These are phyloP conservation scores for Coptodon rendalli DNA, from an alignment of 2,113 vertebrate genomes.

Conservation along the genomic window DNA sequence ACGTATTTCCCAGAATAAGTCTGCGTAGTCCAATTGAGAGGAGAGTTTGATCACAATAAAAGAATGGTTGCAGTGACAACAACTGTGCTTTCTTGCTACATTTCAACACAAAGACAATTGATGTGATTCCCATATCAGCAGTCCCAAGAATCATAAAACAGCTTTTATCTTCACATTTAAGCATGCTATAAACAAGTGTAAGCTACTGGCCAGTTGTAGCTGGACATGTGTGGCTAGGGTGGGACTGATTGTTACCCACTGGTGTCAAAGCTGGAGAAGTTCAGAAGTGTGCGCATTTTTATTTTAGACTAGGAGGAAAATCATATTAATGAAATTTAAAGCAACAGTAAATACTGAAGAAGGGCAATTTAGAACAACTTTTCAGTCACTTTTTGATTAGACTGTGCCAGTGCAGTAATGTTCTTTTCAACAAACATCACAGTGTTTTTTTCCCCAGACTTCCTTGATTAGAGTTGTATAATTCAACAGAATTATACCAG, in stretches of 20 bases:
- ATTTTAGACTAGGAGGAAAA: neutral
- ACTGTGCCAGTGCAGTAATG: neutral
- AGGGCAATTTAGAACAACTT: neutral
- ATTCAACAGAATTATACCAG: neutral
- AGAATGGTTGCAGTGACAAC: neutral
- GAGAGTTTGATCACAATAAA: neutral
- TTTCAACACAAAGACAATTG: neutral
- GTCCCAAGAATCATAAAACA: neutral
- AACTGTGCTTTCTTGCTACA: neutral
- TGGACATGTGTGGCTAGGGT: neutral
- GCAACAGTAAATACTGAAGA: neutral
- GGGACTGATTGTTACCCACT: neutral
- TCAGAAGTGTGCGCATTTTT: neutral
- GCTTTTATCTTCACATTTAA: neutral
- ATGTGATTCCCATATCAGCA: neutral
- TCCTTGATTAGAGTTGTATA: neutral
- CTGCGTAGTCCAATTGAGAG: neutral
- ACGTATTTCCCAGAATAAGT: neutral
- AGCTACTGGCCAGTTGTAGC: neutral
- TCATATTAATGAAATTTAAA: neutral
- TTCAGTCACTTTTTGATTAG: neutral
- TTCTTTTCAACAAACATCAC: neutral
- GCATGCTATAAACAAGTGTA: neutral
- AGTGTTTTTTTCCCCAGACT: neutral
- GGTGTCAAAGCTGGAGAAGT: neutral